phyloP scores from a whole-genome alignment of 2,797 vertebrate species.

The Pteronotus mesoamericanus region DNA sequence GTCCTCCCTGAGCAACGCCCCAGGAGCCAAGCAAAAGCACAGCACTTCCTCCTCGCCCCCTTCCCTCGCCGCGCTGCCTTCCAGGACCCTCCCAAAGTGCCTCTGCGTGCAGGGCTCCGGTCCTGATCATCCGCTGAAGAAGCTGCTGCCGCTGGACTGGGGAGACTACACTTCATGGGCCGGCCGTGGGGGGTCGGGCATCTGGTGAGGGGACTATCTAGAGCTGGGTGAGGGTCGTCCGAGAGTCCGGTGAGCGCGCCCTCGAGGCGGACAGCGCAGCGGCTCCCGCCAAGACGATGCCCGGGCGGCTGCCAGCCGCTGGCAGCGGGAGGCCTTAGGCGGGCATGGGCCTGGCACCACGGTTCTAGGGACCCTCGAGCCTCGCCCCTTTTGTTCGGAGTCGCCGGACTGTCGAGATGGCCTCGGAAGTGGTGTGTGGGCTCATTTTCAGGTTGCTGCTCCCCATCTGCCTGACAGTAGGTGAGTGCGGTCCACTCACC shows the following conservation, averaged over 20 bases:
- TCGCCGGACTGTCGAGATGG: constrained; percentile 84
- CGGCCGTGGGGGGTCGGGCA: not conserved
- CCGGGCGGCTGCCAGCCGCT: constrained; percentile 74
- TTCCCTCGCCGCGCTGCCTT: not conserved
- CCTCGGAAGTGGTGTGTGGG: constrained; percentile 95
- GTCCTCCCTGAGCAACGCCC: not conserved
- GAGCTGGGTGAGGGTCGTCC: not conserved
- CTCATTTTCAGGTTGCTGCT: constrained; percentile 95
- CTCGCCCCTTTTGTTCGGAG: constrained; percentile 39
- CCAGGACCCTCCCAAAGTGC: not conserved
- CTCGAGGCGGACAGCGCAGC: not conserved
- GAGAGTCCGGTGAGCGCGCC: not conserved
- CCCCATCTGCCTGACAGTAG: constrained; percentile 92
- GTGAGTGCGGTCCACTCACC: constrained; percentile 81
- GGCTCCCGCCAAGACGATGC: constrained; percentile 73
- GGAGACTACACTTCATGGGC: not conserved
- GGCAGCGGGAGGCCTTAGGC: constrained; percentile 74
- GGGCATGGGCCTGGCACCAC: constrained; percentile 67
- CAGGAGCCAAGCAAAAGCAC: not conserved
- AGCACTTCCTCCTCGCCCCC: not conserved
- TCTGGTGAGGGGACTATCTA: not conserved
- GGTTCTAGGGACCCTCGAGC: constrained; percentile 42
- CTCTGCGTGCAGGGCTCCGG: not conserved
- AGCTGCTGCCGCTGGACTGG: not conserved
- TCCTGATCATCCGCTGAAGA: not conserved